Base-by-base conservation (phyloP, 2,888 invertebrate genomes). In the Sinhomidia bicolor region DNA sequence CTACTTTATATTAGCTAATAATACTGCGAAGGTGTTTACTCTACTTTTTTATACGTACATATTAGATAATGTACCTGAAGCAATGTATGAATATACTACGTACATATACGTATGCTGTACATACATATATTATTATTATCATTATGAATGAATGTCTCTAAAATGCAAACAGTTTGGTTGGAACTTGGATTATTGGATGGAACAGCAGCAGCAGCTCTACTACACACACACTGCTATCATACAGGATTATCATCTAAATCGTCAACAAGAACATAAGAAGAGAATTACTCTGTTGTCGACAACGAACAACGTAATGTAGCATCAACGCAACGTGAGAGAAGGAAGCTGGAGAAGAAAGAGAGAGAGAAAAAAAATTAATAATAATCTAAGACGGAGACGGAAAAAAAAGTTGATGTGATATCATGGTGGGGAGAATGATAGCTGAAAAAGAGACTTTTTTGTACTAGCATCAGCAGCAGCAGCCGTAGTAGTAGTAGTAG, bases 341-440 rank as follows among this genome's bases (percentile, higher is more conserved):
- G 74, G 84, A 84, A 84, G 71, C 84, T 84, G 84, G 84, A 74
- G 57, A 74, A 84, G 74, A 84, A n/a, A 62, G 23, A 12, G 62
- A 62, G 23, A 29, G 32, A 76, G 14, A 47, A 82, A 80, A 51
- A 71, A 71, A 60, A 68, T 23, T 71, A 71, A 83, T 71, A 71
- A 83, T 71, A 71, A 44, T 44, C 10, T 23, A 79, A 78, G 76
- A 78, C 44, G 32, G 65, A 54, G 41, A 74, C 57, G 54, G 17
- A 65, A 85, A 74, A 74, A 62, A 29, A 60, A 36, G 20, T 54
- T 71, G 68, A 82, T 82, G 60, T 36, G 62, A 80, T 68, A n/a
- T n/a, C n/a, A n/a, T n/a, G n/a, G 68, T 68, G 68, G 23, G 62
- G 60, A 80, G 80, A 80, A 36, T 60, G 68, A 82, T 65, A 20